Percentiles rank a stretch among this genome's conserved stretches.
These are phyloP conservation scores for Centrocercus urophasianus DNA, from an alignment of 2,113 vertebrate genomes.

Conservation along the genomic window DNA sequence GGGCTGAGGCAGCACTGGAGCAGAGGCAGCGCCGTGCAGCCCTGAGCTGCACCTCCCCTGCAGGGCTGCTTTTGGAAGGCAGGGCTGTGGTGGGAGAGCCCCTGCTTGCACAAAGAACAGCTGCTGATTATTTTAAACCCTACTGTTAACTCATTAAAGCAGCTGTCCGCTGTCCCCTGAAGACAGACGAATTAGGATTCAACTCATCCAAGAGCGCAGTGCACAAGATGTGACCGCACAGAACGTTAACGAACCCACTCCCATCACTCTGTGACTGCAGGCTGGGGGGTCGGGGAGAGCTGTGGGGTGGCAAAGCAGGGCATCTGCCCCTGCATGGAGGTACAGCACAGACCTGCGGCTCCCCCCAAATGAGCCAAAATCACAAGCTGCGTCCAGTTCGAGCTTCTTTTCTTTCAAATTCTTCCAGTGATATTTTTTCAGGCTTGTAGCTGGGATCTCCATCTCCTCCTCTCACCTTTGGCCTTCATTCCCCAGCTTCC, in stretches of 20 bases:
- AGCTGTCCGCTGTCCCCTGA: conserved; percentile 74
- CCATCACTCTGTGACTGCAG: fast-evolving
- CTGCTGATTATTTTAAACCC: conserved; percentile 70
- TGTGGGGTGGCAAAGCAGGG: background rate
- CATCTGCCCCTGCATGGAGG: background rate
- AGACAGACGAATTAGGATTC: conserved; percentile 76
- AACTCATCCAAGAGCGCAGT: conserved; percentile 63
- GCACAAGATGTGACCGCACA: background rate
- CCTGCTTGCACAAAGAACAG: conserved; percentile 54
- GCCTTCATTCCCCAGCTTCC: background rate
- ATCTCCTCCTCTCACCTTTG: background rate
- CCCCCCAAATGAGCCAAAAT: background rate
- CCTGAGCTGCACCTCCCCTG: fast-evolving
- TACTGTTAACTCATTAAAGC: conserved; percentile 72
- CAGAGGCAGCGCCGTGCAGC: background rate
- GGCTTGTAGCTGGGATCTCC: background rate
- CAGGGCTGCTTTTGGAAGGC: background rate
- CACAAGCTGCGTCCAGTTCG: background rate
- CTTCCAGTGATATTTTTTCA: background rate
- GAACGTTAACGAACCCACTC: background rate
- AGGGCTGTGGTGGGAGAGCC: conserved; percentile 21
- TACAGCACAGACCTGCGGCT: background rate
- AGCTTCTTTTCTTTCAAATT: background rate
- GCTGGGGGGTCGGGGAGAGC: fast-evolving
- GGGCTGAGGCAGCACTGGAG: background rate